Base-by-base conservation (phyloP, 2,888 invertebrate species). In the Trachelus stipa region DNA sequence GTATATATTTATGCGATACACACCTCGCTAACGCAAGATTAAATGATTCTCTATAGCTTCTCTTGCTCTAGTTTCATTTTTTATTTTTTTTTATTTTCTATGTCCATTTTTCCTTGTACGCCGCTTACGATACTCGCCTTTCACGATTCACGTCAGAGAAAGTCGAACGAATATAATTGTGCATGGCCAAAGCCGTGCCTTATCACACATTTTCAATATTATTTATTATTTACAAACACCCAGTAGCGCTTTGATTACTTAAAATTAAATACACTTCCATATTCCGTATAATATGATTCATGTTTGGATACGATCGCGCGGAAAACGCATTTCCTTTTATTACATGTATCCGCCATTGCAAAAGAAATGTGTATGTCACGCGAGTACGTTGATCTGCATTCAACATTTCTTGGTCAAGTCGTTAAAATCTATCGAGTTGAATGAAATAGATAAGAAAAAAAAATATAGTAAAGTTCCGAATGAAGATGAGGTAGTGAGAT, bases 171-270 rank as follows among this genome's bases (percentile, higher is more conserved):
- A 90, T 87, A 85, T 80, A 87, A 85, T 87, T 74, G 89, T 88
- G 90, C 90, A 89, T 88, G 89, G 90, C 88, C 84, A 85, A 89
- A 88, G 88, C 90, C 90, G 87, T 90, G 90, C 89, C 86, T 84
- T 89, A 90, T 90, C 90, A 90, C 90, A 90, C 88, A 87, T 86
- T 84, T 86, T 79, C 81, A 74, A 86, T 82, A 81, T 83, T 84
- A 79, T 33, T 77, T 80, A 79, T 40, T 88, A 89, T 89, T 84
- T 89, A 86, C 86, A 85, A 80, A 85, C 81, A 84, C 78, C 81
- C 79, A 84, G 77, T 83, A 79, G 81, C 77, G 75, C 78, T 80
- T 81, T 81, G 79, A 71, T 78, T 79, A 81, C 75, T 69, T 74
- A 75, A 34, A 71, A 34, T 31, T 30, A 71, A 15, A 56, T 56